phyloP scores from a whole-genome alignment of 2,888 invertebrate genomes.

The Elaeidobius kamerunicus region DNA sequence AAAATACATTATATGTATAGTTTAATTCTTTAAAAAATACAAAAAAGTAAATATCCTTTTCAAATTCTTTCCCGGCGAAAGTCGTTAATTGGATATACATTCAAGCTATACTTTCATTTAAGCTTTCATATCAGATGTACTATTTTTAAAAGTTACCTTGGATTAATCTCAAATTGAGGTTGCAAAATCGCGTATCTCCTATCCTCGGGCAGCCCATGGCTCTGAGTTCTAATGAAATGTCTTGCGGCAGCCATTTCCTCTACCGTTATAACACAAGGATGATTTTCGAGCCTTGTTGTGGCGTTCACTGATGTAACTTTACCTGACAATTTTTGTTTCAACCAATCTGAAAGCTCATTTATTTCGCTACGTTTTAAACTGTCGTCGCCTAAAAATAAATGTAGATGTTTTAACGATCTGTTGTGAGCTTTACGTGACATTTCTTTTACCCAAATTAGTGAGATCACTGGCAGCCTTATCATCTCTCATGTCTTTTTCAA shows the following conservation, averaged over 20 bases:
- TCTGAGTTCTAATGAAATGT: slow-evolving; percentile 89
- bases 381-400: slow-evolving; percentile 54
- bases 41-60: slow-evolving; percentile 5
- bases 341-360: slow-evolving; percentile 74
- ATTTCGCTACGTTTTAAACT: slow-evolving; percentile 72
- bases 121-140: not conserved
- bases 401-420: too few species aligned
- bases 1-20: slow-evolving; percentile 43
- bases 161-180: slow-evolving; percentile 92
- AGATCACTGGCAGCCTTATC: slow-evolving; percentile 60
- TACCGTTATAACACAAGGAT: slow-evolving; percentile 94
- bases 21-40: slow-evolving; percentile 18
- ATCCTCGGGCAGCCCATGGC: slow-evolving; percentile 77
- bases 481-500: slow-evolving; percentile 89
- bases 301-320: slow-evolving; percentile 81
- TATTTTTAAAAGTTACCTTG: slow-evolving; percentile 59
- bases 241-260: slow-evolving; percentile 96
- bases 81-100: too few species aligned
- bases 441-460: slow-evolving; percentile 57
- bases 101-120: too few species aligned
- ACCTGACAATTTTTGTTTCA: slow-evolving; percentile 71
- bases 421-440: not conserved
- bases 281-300: slow-evolving; percentile 79
- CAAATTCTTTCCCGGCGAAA: too few species aligned
- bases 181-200: slow-evolving; percentile 82